Base-by-base conservation (phyloP, 2,113 vertebrate genomes). In the Colistium nudipinnis region DNA sequence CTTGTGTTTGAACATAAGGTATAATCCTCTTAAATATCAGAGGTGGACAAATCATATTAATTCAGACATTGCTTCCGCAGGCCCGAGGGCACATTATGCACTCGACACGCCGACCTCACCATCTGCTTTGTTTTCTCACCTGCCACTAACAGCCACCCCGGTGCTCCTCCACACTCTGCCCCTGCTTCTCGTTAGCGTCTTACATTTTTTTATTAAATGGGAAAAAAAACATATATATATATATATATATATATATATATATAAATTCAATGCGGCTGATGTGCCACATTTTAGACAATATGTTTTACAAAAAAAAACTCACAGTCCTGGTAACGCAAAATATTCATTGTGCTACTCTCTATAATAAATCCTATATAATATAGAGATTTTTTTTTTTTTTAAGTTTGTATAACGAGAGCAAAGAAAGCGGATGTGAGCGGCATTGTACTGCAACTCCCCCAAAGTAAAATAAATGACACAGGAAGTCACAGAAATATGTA, bases 1-100 rank as follows among this genome's bases (percentile, higher is more conserved):
- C 60, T 64, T 66, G 81, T 92, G 84, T 91, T 90, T 88, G 88
- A 92, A 89, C 90, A 92, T 87, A 90, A 92, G 90, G 84, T 86
- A 82, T 91, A 93, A 93, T 92, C 92, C 91, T 90, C 91, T 93
- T 93, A 91, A 76, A 89, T 90, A 92, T 93, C 92, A 92, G 92
- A 93, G 92, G 90, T 91, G 91, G 84, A 89, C 86, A 88, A 87
- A 83, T 88, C 89, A 90, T 90, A 91, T 92, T 91, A 87, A 92
- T 91, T 85, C 88, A 88, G 88, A 87, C 86, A 83, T 87, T 82
- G 77, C 87, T 81, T 86, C 81, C 80, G 41, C 22, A 39, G 71
- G 60, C 78, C 70, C 39, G 36, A 63, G 59, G 79, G 70, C 80
- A 80, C 84, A 83, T 88, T 90, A 86, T 88, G 84, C 82, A 84